Conservation (phyloP, 2,113 vertebrate genomes). For the Serinus canaria region DNA sequence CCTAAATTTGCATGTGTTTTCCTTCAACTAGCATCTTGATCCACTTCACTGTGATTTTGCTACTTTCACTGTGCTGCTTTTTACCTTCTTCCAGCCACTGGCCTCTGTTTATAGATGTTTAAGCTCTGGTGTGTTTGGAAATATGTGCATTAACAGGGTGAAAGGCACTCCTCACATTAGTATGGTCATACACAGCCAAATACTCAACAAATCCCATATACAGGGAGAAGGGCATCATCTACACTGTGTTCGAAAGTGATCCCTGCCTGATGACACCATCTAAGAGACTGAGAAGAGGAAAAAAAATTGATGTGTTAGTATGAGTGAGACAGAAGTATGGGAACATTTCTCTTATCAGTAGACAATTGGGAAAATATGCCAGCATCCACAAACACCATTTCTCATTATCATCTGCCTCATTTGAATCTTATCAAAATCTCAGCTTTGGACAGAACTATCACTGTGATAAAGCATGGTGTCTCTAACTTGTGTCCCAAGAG, state of each 20-base stretch:
- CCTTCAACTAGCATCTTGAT: neutral
- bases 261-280: neutral
- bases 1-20: neutral
- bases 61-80: neutral
- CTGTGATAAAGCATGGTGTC: neutral
- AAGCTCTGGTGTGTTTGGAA: neutral
- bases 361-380: neutral
- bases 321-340: neutral
- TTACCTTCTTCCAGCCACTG: neutral
- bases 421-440: constrained; percentile 22
- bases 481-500: neutral
- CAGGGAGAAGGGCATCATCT: neutral
- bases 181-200: neutral
- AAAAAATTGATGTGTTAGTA: neutral
- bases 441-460: neutral
- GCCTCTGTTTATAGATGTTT: neutral
- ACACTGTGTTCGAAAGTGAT: neutral
- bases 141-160: neutral
- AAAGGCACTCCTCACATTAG: neutral
- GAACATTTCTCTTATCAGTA: neutral
- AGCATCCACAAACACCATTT: neutral
- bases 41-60: neutral
- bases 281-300: neutral
- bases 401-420: neutral
- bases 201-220: neutral